Percentiles rank a stretch among this genome's conserved stretches.
Evolutionary conservation across 2,888 invertebrate species (phyloP).

Genomic region (Polydesmus complanatus): DNA sequence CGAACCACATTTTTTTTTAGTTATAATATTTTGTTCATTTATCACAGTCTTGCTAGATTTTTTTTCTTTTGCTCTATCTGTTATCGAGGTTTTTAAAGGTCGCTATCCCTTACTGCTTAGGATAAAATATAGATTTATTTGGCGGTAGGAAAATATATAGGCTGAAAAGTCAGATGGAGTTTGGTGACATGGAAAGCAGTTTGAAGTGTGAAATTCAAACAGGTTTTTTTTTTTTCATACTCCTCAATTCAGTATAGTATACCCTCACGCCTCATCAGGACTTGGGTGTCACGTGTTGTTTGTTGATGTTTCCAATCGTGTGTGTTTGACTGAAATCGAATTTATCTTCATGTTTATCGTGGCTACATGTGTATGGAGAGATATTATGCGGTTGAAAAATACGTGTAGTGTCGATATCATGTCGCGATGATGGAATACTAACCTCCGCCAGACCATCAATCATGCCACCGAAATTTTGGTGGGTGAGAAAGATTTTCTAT

Average conservation of each 20-base stretch:
- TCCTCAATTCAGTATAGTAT: background rate
- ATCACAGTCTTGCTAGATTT: too few relatives aligned
- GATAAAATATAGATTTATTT: too few relatives aligned
- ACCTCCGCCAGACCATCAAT: background rate
- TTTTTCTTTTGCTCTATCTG: too few relatives aligned
- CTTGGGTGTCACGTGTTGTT: background rate
- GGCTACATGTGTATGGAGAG: background rate
- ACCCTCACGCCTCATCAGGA: background rate
- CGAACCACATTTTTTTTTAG: too few relatives aligned
- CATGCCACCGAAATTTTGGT: background rate
- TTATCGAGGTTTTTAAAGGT: too few relatives aligned
- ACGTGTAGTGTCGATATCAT: background rate
- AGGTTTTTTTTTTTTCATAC: background rate
- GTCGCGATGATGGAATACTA: background rate
- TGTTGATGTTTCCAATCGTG: background rate
- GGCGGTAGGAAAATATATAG: too few relatives aligned
- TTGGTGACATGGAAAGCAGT: too few relatives aligned
- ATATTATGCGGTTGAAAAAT: background rate
- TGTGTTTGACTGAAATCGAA: background rate
- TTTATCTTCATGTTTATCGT: background rate
- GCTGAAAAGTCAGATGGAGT: too few relatives aligned
- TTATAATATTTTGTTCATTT: too few relatives aligned
- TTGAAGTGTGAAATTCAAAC: background rate
- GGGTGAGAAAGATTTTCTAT: background rate
- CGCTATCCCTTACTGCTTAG: too few relatives aligned